Evolutionary conservation across 2,797 vertebrate genomes (phyloP).

Genomic region (Oophaga sylvatica): DNA sequence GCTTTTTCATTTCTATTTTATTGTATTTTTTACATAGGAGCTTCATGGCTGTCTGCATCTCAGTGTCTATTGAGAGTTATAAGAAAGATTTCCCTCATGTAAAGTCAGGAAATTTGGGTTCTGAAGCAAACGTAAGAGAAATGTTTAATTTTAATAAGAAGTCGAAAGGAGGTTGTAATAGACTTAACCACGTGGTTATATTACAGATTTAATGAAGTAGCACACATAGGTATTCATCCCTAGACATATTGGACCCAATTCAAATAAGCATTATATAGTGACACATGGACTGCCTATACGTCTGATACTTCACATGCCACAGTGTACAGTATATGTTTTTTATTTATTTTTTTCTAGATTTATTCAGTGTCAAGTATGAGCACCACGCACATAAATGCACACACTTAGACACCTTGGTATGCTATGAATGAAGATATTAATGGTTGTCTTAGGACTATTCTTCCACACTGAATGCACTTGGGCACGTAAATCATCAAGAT

Average conservation of each 20-base stretch:
- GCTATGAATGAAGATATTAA: too few relatives aligned
- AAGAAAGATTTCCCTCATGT: not conserved
- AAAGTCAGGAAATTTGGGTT: not conserved
- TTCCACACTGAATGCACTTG: too few relatives aligned
- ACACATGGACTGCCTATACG: too few relatives aligned
- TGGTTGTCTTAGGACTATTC: too few relatives aligned
- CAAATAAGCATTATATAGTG: too few relatives aligned
- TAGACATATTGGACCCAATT: too few relatives aligned
- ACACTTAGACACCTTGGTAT: too few relatives aligned
- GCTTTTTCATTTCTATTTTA: not conserved
- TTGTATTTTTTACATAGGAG: not conserved
- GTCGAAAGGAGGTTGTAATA: not conserved
- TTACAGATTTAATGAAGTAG: not conserved
- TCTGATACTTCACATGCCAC: too few relatives aligned
- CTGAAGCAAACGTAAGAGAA: not conserved
- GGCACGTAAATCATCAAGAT: too few relatives aligned
- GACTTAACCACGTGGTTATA: not conserved
- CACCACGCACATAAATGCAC: too few relatives aligned
- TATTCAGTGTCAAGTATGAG: not conserved
- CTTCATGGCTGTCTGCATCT: not conserved
- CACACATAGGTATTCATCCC: not conserved
- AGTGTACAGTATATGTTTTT: not conserved
- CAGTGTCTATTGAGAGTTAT: not conserved
- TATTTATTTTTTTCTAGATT: not conserved
- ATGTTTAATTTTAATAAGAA: not conserved